Evolutionary conservation across 2,888 invertebrate species (phyloP).

Genomic region (Dryobotodes eremita): DNA sequence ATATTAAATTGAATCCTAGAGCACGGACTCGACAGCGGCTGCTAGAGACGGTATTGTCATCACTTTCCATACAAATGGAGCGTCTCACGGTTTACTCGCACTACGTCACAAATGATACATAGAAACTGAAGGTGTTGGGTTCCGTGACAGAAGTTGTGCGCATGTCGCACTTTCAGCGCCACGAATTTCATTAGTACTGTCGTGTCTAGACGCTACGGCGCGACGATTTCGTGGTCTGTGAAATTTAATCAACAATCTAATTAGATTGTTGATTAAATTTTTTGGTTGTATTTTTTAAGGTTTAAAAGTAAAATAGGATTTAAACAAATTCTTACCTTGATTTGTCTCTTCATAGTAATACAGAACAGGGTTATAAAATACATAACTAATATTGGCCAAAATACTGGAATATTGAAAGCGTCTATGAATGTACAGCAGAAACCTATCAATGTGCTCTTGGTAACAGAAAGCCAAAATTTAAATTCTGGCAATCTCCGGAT

Average conservation of each 20-base stretch:
- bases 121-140: not conserved
- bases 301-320: slow-evolving; percentile 5
- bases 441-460: slow-evolving; percentile 97
- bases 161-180: no score
- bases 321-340: slow-evolving; percentile 93
- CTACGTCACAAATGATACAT: not conserved
- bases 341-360: slow-evolving; percentile 99
- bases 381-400: slow-evolving; percentile 99
- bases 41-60: not conserved
- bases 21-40: not conserved
- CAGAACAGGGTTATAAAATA: slow-evolving; percentile 99
- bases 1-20: slow-evolving; percentile 2
- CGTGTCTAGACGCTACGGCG: not conserved
- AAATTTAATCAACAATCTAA: not conserved
- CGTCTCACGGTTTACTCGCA: not conserved
- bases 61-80: not conserved
- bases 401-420: slow-evolving; percentile 99
- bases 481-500: slow-evolving; percentile 99
- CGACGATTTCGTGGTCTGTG: not conserved
- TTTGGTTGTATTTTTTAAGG: not conserved
- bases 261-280: no score
- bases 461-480: slow-evolving; percentile 99
- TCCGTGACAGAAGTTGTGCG: not conserved
- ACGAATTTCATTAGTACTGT: not conserved
- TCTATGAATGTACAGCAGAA: slow-evolving; percentile 98